Evolutionary conservation across 35 echinoderm and acorn worm genomes (phyloP).

Genomic region (Apostichopus japonicus): DNA sequence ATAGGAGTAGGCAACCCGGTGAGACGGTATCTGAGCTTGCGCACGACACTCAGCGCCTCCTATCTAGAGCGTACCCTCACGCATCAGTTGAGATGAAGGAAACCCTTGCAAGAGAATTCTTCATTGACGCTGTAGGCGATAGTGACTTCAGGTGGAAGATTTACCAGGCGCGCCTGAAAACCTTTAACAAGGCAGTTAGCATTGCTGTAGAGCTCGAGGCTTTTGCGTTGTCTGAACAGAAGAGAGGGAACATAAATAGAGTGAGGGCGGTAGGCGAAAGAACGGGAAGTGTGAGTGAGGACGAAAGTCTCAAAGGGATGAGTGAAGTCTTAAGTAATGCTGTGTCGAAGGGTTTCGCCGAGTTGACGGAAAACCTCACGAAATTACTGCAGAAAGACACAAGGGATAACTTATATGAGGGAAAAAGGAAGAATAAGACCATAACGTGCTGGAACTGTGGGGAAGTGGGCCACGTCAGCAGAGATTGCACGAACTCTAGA

Average conservation of each 20-base stretch:
- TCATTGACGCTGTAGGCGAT: not conserved
- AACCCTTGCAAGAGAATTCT: not conserved
- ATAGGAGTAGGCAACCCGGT: not conserved
- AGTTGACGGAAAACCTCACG: not conserved
- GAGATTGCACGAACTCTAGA: no score
- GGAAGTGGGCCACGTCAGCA: not conserved
- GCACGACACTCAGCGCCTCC: not conserved
- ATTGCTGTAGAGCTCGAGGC: not conserved
- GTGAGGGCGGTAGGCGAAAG: not conserved
- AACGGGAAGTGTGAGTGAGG: no score
- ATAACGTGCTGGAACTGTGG: slow-evolving; percentile 32
- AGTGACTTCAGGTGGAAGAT: no score
- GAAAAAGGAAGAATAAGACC: not conserved
- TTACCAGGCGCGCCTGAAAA: no score
- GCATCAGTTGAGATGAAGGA: not conserved
- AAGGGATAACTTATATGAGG: not conserved
- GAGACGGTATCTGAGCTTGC: slow-evolving; percentile 7
- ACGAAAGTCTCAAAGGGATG: no score
- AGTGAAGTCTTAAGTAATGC: not conserved
- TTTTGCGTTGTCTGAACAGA: not conserved
- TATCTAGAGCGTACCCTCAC: not conserved
- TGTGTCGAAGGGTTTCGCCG: slow-evolving; percentile 12
- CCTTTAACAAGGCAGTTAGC: not conserved
- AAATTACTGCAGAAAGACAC: not conserved
- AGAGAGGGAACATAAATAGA: not conserved